Evolutionary conservation across 2,888 invertebrate genomes (phyloP).

Genomic region (Athetis lepigone): DNA sequence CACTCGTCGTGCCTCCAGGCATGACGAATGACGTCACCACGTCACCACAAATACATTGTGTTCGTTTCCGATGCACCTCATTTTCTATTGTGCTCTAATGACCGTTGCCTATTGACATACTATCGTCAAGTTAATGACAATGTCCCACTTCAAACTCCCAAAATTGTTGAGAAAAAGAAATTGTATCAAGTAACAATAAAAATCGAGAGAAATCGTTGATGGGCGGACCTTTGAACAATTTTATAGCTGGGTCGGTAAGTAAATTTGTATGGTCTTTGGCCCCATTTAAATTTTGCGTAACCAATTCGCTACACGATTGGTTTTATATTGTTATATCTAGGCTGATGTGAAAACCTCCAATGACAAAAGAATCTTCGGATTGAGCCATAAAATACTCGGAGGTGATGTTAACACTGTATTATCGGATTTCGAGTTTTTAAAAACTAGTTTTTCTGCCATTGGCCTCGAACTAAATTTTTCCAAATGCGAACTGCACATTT

Average conservation of each 20-base stretch:
- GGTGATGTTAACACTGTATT: no score
- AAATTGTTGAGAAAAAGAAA: conserved; percentile 47
- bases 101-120: conserved; percentile 54
- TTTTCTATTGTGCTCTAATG: conserved; percentile 53
- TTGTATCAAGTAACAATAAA: conserved; percentile 26
- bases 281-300: conserved; percentile 1
- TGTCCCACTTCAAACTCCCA: conserved; percentile 44
- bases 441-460: no score
- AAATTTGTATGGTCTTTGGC: conserved; percentile 11
- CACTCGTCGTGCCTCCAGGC: conserved; percentile 16
- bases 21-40: conserved; percentile 21
- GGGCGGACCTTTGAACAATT: conserved; percentile 14
- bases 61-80: conserved; percentile 43
- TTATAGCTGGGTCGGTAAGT: background rate
- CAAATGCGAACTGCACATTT: no score
- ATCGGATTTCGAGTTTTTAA: no score
- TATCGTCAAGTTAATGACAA: conserved; percentile 43
- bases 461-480: no score
- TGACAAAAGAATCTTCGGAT: conserved; percentile 31
- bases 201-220: conserved; percentile 32
- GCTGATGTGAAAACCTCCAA: conserved; percentile 24
- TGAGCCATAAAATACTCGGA: conserved; percentile 47
- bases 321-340: conserved; percentile 5
- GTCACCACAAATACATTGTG: conserved; percentile 44
- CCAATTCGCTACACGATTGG: background rate